A percentile compares a stretch with the other conserved stretches of the same genome.
These are phyloP conservation scores for Antheraea yamamai DNA, from an alignment of 2,888 invertebrate species.

Conservation along the genomic window DNA sequence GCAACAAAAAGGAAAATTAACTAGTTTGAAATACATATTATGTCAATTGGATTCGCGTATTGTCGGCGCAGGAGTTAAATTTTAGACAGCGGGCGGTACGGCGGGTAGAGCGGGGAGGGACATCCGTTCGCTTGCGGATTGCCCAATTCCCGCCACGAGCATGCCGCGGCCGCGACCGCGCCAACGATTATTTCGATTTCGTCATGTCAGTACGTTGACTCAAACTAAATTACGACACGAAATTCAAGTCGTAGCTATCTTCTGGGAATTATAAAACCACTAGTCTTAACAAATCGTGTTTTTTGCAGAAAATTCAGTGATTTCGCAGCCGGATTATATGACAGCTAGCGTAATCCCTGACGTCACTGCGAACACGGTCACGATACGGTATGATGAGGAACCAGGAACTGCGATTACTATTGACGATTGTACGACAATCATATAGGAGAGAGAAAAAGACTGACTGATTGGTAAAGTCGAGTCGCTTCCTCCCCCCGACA, in stretches of 20 bases:
- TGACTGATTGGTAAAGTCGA: constrained; percentile 85
- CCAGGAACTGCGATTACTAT: constrained; percentile 29
- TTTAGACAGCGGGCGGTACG: constrained; percentile 46
- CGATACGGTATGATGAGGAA: constrained; percentile 19
- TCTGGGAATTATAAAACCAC: not conserved
- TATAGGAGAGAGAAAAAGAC: constrained; percentile 92
- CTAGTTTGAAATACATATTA: constrained; percentile 48
- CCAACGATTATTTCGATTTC: constrained; percentile 66
- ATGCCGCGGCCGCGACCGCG: constrained; percentile 35
- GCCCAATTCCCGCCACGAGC: constrained; percentile 69
- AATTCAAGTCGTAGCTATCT: constrained; percentile 16
- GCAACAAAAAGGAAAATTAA: constrained; percentile 56
- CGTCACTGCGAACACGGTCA: constrained; percentile 74
- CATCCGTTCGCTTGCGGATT: constrained; percentile 68
- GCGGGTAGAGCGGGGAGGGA: constrained; percentile 40
- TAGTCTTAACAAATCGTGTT: constrained; percentile 45
- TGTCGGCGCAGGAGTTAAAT: constrained; percentile 58
- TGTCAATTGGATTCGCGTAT: constrained; percentile 55
- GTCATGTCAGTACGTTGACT: constrained; percentile 65
- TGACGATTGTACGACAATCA: constrained; percentile 76
- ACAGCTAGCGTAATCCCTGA: constrained; percentile 79
- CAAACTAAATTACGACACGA: constrained; percentile 55
- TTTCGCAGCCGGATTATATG: constrained; percentile 72
- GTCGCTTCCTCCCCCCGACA: constrained; percentile 87
- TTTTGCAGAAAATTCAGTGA: constrained; percentile 77